phyloP scores from a whole-genome alignment of 2,888 invertebrate genomes.

The Blera fallax region DNA sequence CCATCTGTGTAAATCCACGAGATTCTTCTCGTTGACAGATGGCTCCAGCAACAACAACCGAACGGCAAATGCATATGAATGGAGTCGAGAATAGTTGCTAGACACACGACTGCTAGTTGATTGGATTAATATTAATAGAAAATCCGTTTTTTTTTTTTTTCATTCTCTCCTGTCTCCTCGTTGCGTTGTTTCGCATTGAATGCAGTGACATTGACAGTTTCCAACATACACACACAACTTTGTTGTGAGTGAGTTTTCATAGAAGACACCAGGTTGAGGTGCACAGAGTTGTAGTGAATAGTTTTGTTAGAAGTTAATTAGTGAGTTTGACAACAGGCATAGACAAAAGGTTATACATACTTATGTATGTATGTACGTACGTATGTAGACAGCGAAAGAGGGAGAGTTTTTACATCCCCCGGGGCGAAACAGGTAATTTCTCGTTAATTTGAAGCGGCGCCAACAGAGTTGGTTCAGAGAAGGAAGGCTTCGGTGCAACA shows the following conservation, averaged over 20 bases:
- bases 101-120: conserved; percentile 36
- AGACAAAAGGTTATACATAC: not conserved
- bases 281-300: not conserved
- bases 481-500: not conserved
- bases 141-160: not conserved
- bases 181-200: conserved; percentile 18
- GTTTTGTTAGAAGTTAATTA: conserved; percentile 44
- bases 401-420: conserved; percentile 8
- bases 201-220: conserved; percentile 42
- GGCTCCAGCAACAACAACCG: conserved; percentile 13
- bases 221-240: not conserved
- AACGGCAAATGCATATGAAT: conserved; percentile 37
- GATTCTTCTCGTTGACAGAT: conserved; percentile 36
- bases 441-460: conserved; percentile 45
- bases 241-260: not conserved
- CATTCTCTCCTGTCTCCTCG: not conserved
- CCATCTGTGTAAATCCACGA: conserved; percentile 8
- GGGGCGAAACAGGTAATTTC: conserved; percentile 38
- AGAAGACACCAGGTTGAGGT: not conserved
- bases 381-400: not conserved
- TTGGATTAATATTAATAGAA: conserved; percentile 62
- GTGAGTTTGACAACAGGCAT: conserved; percentile 25
- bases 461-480: not conserved
- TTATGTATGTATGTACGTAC: too few species aligned
- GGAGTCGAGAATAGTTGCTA: not conserved